Evolutionary conservation across 2,888 invertebrate species (phyloP).

Genomic region (Pterostichus niger): DNA sequence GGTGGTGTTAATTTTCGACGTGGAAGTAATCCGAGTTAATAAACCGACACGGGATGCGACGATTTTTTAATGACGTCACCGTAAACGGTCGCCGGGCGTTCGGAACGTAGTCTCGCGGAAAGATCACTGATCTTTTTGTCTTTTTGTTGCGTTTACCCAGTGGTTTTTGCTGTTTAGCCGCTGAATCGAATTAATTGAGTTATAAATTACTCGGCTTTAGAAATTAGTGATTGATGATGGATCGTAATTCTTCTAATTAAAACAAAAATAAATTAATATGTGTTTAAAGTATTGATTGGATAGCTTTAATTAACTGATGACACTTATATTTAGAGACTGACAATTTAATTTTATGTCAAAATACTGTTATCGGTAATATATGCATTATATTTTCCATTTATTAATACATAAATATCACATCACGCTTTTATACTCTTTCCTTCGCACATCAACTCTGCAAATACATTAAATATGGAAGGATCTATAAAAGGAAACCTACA

Average conservation of each 20-base stretch:
- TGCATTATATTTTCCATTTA: too few species aligned
- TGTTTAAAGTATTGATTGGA: background rate
- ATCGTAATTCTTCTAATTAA: constrained; percentile 46
- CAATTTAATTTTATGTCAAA: constrained; percentile 19
- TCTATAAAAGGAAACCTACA: too few species aligned
- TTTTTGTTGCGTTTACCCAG: constrained; percentile 51
- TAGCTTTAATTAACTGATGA: constrained; percentile 36
- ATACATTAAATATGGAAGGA: too few species aligned
- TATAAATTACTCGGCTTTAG: constrained; percentile 44
- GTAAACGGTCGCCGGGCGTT: constrained; percentile 34
- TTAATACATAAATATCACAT: too few species aligned
- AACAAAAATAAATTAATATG: background rate
- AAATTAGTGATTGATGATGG: constrained; percentile 45
- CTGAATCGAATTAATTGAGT: constrained; percentile 52
- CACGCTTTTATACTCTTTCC: too few species aligned
- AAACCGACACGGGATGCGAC: constrained; percentile 58
- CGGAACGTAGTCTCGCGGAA: constrained; percentile 20
- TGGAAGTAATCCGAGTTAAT: constrained; percentile 66
- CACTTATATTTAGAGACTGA: constrained; percentile 10
- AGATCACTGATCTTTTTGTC: constrained; percentile 59
- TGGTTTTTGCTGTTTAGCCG: constrained; percentile 48
- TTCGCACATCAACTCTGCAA: too few species aligned
- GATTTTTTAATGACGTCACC: constrained; percentile 62
- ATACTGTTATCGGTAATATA: background rate
- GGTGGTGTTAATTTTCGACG: constrained; percentile 64